These are phyloP conservation scores for Halichoerus grypus DNA, from an alignment of 2,113 vertebrate species.

Conservation along the genomic window DNA sequence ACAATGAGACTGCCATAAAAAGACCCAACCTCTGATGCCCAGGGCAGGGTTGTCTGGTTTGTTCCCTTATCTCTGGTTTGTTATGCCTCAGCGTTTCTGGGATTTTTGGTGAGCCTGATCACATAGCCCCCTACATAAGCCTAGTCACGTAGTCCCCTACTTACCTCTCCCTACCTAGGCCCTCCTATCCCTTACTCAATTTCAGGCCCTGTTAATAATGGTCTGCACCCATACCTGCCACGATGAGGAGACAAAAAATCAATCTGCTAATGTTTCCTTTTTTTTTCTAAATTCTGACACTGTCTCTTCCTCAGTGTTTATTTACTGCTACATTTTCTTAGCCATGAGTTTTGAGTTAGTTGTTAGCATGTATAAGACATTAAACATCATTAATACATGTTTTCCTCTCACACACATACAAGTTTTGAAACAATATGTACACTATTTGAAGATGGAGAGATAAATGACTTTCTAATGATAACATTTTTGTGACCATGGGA, in stretches of 20 bases:
- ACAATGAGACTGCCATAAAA: background rate
- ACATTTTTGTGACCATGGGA: background rate
- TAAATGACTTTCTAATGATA: conserved; percentile 2
- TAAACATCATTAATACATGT: background rate
- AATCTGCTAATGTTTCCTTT: background rate
- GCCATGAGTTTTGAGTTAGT: background rate
- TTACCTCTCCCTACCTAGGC: background rate
- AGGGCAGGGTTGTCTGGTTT: background rate
- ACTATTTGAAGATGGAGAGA: background rate
- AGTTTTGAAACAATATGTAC: background rate
- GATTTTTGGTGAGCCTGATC: background rate
- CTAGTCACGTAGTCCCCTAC: background rate
- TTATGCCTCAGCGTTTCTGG: background rate
- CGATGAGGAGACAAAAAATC: background rate
- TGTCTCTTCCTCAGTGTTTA: background rate
- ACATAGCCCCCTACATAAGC: background rate
- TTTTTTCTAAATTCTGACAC: background rate
- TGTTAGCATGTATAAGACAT: background rate
- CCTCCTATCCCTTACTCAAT: background rate
- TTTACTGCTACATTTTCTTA: background rate
- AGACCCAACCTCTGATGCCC: background rate
- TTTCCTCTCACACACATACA: background rate
- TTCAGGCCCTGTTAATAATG: background rate
- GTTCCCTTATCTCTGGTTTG: background rate
- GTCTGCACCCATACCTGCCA: background rate